A percentile compares a stretch with the other conserved stretches of the same genome.
Evolutionary conservation across 2,888 invertebrate species (phyloP).

Genomic region (Stenoptilia bipunctidactyla): DNA sequence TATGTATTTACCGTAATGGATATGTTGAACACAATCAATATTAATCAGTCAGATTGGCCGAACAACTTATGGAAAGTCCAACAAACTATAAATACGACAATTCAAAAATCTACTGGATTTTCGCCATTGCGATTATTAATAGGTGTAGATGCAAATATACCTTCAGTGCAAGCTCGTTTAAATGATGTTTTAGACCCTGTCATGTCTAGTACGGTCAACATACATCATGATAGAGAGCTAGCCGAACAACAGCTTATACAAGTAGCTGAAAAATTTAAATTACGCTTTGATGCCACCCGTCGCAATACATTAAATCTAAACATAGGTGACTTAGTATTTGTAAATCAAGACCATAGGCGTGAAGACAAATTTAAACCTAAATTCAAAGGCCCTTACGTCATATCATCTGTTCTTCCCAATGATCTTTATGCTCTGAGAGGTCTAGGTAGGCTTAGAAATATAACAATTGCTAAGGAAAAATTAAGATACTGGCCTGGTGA

Average conservation of each 20-base stretch:
- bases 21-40: constrained; percentile 12
- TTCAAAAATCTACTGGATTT: constrained; percentile 11
- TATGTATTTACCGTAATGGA: constrained; percentile 12
- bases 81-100: constrained; percentile 9
- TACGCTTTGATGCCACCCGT: constrained; percentile 1
- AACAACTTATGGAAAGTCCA: constrained; percentile 13
- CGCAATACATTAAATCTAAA: background rate
- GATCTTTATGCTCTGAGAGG: background rate
- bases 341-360: constrained; percentile 3
- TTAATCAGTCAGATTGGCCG: constrained; percentile 14
- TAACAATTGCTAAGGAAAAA: constrained; percentile 10
- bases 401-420: constrained; percentile 9
- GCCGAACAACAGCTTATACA: background rate
- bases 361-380: constrained; percentile 9
- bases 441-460: constrained; percentile 6
- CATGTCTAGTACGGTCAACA: background rate
- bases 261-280: background rate
- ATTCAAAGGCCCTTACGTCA: constrained; percentile 13
- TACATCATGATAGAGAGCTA: constrained; percentile 4
- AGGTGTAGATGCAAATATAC: constrained; percentile 8
- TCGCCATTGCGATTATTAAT: constrained; percentile 7
- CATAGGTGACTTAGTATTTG: constrained; percentile 1
- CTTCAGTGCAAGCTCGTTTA: constrained; percentile 4
- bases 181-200: constrained; percentile 1
- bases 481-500: constrained; percentile 10